phyloP scores from a whole-genome alignment of 2,888 invertebrate species.

The Sinopyrophorus schimmeli region DNA sequence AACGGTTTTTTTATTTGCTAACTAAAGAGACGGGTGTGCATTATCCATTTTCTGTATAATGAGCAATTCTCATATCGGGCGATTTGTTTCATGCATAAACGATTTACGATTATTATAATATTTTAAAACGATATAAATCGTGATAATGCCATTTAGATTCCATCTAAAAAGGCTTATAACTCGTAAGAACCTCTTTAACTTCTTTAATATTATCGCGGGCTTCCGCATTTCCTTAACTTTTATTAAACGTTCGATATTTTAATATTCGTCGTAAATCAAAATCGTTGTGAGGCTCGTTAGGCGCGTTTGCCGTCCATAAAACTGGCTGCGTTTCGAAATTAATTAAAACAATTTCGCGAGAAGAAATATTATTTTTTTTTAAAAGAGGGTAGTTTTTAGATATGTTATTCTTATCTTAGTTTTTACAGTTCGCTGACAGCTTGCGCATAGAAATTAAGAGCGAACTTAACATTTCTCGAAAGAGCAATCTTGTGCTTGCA shows the following conservation, averaged over 20 bases:
- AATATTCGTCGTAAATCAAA: too few relatives aligned
- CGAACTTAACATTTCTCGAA: slow-evolving; percentile 46
- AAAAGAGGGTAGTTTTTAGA: slow-evolving; percentile 11
- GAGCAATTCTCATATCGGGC: slow-evolving; percentile 49
- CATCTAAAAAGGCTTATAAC: slow-evolving; percentile 33
- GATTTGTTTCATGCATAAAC: slow-evolving; percentile 48
- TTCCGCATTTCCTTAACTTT: slow-evolving; percentile 39
- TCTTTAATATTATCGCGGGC: slow-evolving; percentile 22
- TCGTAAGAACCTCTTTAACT: slow-evolving; percentile 20
- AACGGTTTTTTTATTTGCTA: slow-evolving; percentile 39
- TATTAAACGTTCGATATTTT: slow-evolving; percentile 22
- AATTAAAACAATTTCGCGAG: too few relatives aligned
- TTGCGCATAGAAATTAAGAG: slow-evolving; percentile 46
- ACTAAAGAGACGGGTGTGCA: slow-evolving; percentile 42
- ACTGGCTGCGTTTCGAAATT: too few relatives aligned
- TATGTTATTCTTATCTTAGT: slow-evolving; percentile 23
- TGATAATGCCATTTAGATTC: slow-evolving; percentile 52
- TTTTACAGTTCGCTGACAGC: slow-evolving; percentile 39
- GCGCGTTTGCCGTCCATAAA: too few relatives aligned
- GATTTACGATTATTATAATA: slow-evolving; percentile 51
- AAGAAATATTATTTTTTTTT: slow-evolving; percentile 3
- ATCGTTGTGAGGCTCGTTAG: slow-evolving; percentile 24
- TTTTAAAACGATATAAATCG: slow-evolving; percentile 48
- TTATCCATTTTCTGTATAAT: slow-evolving; percentile 53
- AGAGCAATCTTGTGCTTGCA: slow-evolving; percentile 49